phyloP scores from a whole-genome alignment of 2,888 invertebrate species.

The Lamproptera curius region DNA sequence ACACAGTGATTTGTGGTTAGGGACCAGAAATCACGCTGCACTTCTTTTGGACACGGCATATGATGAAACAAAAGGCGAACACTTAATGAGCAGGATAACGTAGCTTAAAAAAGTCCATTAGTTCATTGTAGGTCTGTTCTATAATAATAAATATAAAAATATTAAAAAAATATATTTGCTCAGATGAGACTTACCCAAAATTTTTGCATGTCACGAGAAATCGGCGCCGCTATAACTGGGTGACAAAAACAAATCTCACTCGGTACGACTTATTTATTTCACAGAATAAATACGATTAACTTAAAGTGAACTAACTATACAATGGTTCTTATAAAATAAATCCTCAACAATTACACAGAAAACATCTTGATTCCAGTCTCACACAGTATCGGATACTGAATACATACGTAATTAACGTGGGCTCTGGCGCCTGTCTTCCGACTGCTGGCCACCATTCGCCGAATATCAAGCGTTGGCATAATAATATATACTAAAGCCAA shows the following conservation, averaged over 20 bases:
- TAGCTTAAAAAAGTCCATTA: background rate
- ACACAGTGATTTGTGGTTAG: no score
- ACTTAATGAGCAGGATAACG: background rate
- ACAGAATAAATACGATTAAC: slow-evolving; percentile 14
- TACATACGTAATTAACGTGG: background rate
- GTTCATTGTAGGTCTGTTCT: background rate
- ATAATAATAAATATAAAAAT: background rate
- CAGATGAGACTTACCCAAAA: background rate
- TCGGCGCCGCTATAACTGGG: slow-evolving; percentile 8
- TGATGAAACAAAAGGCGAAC: no score
- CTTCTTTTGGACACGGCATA: no score
- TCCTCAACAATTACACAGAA: slow-evolving; percentile 3
- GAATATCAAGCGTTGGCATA: no score
- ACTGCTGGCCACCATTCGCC: background rate
- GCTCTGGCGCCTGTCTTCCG: background rate
- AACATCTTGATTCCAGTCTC: slow-evolving; percentile 14
- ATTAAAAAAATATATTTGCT: background rate
- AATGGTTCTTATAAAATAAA: slow-evolving; percentile 15
- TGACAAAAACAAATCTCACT: slow-evolving; percentile 2
- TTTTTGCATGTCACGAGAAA: background rate
- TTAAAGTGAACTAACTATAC: slow-evolving; percentile 13
- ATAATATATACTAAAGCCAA: no score
- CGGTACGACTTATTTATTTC: slow-evolving; percentile 6
- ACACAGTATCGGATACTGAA: slow-evolving; percentile 17
- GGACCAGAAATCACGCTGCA: no score